Evolutionary conservation across 1,140 invertebrate genomes (phyloP), one percentile per base, ranked within the genome.

Genomic region (Macrobrachium nipponense): DNA sequence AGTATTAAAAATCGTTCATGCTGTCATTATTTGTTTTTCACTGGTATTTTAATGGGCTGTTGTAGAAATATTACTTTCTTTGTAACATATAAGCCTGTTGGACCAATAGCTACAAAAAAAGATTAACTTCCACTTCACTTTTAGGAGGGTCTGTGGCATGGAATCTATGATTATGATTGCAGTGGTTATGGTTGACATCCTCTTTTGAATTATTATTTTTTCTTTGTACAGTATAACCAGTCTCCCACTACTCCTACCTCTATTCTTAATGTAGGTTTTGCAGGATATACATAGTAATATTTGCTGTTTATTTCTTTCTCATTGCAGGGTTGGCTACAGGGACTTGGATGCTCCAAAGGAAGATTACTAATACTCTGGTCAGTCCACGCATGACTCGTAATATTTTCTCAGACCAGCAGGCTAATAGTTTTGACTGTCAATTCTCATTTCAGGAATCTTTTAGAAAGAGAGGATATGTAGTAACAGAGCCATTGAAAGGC

Each of bases 291-390:
- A 7, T 7, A 51, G 12, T 44, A 44, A 58, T 61, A 51, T 64
- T 72, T 51, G 36, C 70, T 77, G 73, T 82, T 89, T 82, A 89
- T 89, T 87, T 87, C 85, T 89, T 94, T 91, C 94, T 94, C 51
- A 10, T 51, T 51, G 51, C 90, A 94, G 93, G 90, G 93, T 97
- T 90, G 96, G 96, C 92, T 98, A 98, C 92, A 93, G 96, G 90
- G 96, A 98, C 92, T 94, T 97, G 92, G 96, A 97, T 92, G 96
- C 96, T 79, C 96, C 96, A 79, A 93, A 95, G 91, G 96, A 97
- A 92, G 95, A 89, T 72, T 89, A 89, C 73, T 89, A 86, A 59
- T 17, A 61, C 68, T n/a, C 64, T 51, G 51, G 51, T 51, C 51
- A 12, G 51, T 8, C 51, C 51, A 51, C 12, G 51, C 8, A 51